Percentiles rank a stretch among this genome's conserved stretches.
phyloP scores from a whole-genome alignment of 2,113 vertebrate species.

The Ginglymostoma cirratum region DNA sequence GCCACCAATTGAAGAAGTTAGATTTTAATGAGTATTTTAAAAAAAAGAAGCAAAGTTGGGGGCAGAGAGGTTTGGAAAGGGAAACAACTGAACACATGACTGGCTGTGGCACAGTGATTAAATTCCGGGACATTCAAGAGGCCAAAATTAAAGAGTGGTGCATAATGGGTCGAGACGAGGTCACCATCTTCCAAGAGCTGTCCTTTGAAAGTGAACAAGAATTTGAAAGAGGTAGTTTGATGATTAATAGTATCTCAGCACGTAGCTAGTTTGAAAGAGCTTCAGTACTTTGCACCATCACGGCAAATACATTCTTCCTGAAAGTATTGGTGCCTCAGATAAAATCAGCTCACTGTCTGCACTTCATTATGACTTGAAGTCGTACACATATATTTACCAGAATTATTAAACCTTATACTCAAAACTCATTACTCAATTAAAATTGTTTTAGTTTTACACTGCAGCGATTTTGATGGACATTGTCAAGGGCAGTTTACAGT shows the following conservation, averaged over 20 bases:
- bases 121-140: not conserved
- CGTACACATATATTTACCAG: not conserved
- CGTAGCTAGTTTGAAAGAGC: not conserved
- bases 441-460: not conserved
- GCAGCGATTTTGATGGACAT: slow-evolving; percentile 1
- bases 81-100: not conserved
- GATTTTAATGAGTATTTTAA: not conserved
- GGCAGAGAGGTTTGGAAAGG: not conserved
- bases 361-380: not conserved
- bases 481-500: not conserved
- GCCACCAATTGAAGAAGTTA: not conserved
- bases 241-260: not conserved
- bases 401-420: not conserved
- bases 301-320: not conserved
- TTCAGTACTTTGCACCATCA: not conserved
- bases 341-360: not conserved
- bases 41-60: not conserved
- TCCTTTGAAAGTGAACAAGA: not conserved
- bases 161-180: not conserved
- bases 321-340: not conserved
- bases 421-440: not conserved
- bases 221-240: not conserved
- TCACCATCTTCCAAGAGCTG: not conserved
- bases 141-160: not conserved
- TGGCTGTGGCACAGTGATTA: not conserved